Percentiles rank a stretch among this genome's conserved stretches.
These are phyloP conservation scores for Melanostoma mellinum DNA, from an alignment of 2,888 invertebrate species.

Conservation along the genomic window DNA sequence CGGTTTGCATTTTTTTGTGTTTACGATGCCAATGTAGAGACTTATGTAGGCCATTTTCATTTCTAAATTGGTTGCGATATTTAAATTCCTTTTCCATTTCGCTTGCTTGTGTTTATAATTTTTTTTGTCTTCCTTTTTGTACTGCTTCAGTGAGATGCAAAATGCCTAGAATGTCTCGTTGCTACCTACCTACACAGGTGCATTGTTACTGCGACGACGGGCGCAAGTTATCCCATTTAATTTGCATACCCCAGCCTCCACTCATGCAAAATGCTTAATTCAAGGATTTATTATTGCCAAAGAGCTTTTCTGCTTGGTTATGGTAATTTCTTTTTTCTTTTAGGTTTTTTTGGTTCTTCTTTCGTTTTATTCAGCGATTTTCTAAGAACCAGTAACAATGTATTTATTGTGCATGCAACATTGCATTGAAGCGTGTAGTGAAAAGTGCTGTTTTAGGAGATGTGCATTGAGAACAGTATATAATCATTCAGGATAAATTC, in stretches of 20 bases:
- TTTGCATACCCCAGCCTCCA: constrained; percentile 48
- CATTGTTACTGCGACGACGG: constrained; percentile 43
- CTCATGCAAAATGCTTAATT: constrained; percentile 67
- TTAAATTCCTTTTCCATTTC: constrained; percentile 40
- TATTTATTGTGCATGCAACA: constrained; percentile 42
- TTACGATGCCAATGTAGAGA: constrained; percentile 48
- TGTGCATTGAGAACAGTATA: constrained; percentile 39
- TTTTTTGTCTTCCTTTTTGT: neutral
- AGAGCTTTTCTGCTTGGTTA: constrained; percentile 50
- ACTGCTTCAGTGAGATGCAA: no score
- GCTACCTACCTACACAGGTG: constrained; percentile 42
- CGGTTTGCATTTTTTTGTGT: neutral
- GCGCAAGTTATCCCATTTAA: constrained; percentile 65
- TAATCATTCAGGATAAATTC: constrained; percentile 39
- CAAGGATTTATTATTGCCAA: constrained; percentile 67
- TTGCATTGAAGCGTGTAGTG: constrained; percentile 19
- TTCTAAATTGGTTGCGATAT: constrained; percentile 65
- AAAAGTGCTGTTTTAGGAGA: constrained; percentile 4
- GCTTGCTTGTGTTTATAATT: neutral
- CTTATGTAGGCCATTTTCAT: constrained; percentile 71
- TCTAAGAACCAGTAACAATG: constrained; percentile 16
- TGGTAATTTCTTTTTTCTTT: neutral
- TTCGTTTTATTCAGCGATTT: constrained; percentile 9
- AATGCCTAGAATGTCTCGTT: neutral
- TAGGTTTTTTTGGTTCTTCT: neutral